phyloP scores from a whole-genome alignment of 2,113 vertebrate genomes.

The Notarius lentiginosus region DNA sequence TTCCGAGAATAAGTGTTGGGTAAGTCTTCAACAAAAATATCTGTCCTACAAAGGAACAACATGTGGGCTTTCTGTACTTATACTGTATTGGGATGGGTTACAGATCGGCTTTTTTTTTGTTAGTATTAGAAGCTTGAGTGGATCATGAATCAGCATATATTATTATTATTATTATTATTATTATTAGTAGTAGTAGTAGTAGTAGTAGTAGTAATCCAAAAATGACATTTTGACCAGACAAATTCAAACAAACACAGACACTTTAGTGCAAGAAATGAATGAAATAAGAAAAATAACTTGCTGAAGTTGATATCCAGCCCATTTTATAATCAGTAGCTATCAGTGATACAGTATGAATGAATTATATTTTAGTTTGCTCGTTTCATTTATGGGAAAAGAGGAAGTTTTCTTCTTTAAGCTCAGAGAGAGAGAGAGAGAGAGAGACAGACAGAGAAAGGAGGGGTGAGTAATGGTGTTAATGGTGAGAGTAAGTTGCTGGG shows the following conservation, averaged over 20 bases:
- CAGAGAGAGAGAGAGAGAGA: neutral
- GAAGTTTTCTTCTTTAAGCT: constrained; percentile 28
- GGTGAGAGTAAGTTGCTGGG: constrained; percentile 13
- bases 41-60: neutral
- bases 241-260: too few species aligned
- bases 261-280: neutral
- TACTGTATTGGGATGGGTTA: too few species aligned
- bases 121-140: neutral
- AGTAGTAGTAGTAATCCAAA: neutral
- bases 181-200: neutral
- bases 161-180: neutral
- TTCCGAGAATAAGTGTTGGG: neutral
- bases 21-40: constrained; percentile 18
- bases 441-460: neutral
- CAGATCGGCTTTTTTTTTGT: neutral
- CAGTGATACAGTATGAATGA: neutral
- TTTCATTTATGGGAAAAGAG: constrained; percentile 28
- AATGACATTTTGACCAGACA: neutral
- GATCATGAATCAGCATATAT: neutral
- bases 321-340: neutral
- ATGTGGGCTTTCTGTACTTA: neutral
- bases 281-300: neutral
- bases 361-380: neutral
- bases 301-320: neutral
- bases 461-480: constrained; percentile 34